These are phyloP conservation scores for Girardinus metallicus DNA, from an alignment of 2,797 vertebrate genomes.

Conservation along the genomic window DNA sequence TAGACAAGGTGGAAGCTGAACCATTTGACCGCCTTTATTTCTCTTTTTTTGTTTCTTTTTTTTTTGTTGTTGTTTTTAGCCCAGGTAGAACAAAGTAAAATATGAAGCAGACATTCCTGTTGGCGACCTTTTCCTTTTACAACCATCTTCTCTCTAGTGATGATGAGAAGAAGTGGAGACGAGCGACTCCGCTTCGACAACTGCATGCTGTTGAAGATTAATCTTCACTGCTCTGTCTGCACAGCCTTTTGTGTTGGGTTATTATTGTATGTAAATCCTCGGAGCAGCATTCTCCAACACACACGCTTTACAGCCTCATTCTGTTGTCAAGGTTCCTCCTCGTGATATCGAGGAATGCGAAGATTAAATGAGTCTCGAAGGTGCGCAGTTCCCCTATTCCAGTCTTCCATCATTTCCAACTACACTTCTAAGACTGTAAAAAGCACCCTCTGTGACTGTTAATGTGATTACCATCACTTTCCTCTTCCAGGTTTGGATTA, in stretches of 20 bases:
- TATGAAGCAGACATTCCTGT: conserved; percentile 13
- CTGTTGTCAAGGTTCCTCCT: conserved; percentile 7
- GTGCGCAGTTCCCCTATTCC: background rate
- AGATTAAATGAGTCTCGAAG: conserved; percentile 29
- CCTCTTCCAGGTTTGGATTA: conserved; percentile 24
- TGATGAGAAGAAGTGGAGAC: background rate
- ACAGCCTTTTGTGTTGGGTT: background rate
- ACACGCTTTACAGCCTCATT: conserved; percentile 4
- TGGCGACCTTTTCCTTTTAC: background rate
- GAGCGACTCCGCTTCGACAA: conserved; percentile 6
- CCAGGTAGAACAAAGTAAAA: conserved; percentile 6
- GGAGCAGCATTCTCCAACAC: background rate
- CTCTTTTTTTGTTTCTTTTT: background rate
- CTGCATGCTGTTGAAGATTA: conserved; percentile 23
- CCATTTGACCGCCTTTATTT: conserved; percentile 8
- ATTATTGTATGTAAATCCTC: conserved; percentile 12
- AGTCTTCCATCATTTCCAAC: conserved; percentile 27
- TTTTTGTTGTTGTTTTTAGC: conserved; percentile 4
- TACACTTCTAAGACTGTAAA: conserved; percentile 9
- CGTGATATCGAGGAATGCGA: background rate
- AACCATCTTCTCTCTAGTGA: background rate
- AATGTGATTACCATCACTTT: conserved; percentile 52
- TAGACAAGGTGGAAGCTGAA: conserved; percentile 26
- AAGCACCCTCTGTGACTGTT: conserved; percentile 21
- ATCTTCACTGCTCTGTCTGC: conserved; percentile 37